Conservation (phyloP, 2,113 vertebrate species). For the Gymnarchus niloticus region DNA sequence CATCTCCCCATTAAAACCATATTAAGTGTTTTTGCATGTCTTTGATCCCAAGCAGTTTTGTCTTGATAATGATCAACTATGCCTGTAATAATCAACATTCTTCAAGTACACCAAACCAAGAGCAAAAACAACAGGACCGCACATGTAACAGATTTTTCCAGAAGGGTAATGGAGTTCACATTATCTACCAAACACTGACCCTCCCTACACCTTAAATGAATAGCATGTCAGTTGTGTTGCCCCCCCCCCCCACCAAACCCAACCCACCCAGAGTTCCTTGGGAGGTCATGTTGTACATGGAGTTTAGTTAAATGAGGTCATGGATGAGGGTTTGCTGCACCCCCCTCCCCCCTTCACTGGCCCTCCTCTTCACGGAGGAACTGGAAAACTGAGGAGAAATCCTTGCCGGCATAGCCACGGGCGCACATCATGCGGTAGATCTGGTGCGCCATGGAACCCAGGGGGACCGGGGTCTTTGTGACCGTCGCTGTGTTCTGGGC, state of each 20-base stretch:
- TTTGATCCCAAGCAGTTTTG: not conserved
- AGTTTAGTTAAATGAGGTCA: slow-evolving; percentile 29
- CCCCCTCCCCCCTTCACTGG: slow-evolving; percentile 52
- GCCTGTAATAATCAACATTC: slow-evolving; percentile 16
- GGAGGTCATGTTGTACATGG: slow-evolving; percentile 26
- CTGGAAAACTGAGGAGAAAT: slow-evolving; percentile 97
- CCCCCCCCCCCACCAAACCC: slow-evolving; percentile 3
- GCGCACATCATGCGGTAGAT: slow-evolving; percentile 95
- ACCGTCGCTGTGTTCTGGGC: slow-evolving; percentile 90
- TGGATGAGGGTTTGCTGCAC: not conserved
- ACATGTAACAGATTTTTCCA: slow-evolving; percentile 44
- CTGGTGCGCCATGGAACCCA: slow-evolving; percentile 91
- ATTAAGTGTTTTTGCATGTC: not conserved
- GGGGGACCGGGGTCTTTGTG: slow-evolving; percentile 82
- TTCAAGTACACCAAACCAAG: not conserved
- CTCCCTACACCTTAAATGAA: slow-evolving; percentile 15
- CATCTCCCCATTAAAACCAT: not conserved
- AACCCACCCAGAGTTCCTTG: slow-evolving; percentile 20
- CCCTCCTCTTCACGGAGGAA: slow-evolving; percentile 91
- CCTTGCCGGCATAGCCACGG: slow-evolving; percentile 87
- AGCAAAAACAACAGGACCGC: slow-evolving; percentile 33
- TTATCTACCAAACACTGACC: slow-evolving; percentile 31
- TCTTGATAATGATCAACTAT: slow-evolving; percentile 17
- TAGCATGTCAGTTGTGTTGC: slow-evolving; percentile 29
- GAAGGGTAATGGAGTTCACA: slow-evolving; percentile 35